Base-by-base conservation (phyloP, 2,113 vertebrate species). In the Anas platyrhynchos region DNA sequence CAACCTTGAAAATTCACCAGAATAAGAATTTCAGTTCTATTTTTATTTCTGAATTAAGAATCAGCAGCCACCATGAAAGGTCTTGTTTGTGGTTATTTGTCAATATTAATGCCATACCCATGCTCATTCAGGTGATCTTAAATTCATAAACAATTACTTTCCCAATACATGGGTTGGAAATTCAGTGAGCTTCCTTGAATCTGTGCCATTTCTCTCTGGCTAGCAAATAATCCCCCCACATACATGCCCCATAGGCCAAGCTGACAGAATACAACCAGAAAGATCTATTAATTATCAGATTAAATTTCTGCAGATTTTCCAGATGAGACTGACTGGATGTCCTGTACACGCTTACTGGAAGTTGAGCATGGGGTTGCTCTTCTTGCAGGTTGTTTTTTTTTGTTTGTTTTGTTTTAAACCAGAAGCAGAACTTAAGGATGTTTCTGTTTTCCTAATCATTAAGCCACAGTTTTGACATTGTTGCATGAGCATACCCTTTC, bases 91-190 rank as follows among this genome's bases (percentile, higher is more conserved):
- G 7, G 6, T n/a, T 72, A 29, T 59, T 44, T 50, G 23, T 48
- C 16, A 55, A 26, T 62, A 34, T 0, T 52, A 22, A 27, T 73
- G 74, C 12, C 21, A 27, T 9, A 23, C 55, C 31, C 62, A 13
- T 75, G 25, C 43, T 82, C 76, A 82, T 48, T 68, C 56, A 90
- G 32, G 23, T 44, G 31, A 73, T 27, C 26, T 61, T 50, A 86
- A 77, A 38, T 43, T 7, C n/a, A 34, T 22, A 54, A 80, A 20
- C 66, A 67, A 61, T 73, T 75, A 6, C 48, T 38, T 22, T 77
- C 55, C 61, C 1, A 0, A 69, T 38, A 18, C 0, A 1, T 0
- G 1, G 83, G 41, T 11, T 41, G 1, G 23, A 88, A 83, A 61
- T 65, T 81, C 36, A 59, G 16, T 29, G 31, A 59, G 22, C 9